Percentiles rank a stretch among this genome's conserved stretches.
Conservation (phyloP, 1,140 invertebrate genomes). For the Diprion similis region DNA sequence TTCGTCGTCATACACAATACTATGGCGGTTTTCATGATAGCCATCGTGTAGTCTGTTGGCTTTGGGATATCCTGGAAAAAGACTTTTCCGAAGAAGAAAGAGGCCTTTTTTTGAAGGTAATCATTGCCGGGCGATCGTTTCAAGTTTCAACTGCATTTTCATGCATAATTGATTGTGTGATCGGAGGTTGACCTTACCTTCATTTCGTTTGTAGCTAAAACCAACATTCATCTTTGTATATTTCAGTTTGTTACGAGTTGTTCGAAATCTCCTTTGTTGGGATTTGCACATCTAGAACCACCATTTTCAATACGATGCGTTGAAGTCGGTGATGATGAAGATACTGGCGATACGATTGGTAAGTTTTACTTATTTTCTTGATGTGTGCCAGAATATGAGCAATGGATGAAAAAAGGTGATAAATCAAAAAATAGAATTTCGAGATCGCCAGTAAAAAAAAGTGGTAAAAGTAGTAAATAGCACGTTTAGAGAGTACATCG, state of each 20-base stretch:
- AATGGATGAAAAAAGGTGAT: not conserved
- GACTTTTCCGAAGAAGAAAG: slow-evolving; percentile 94
- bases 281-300: slow-evolving; percentile 97
- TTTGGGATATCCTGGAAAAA: slow-evolving; percentile 98
- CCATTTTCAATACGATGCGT: slow-evolving; percentile 99
- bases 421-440: slow-evolving; percentile 9
- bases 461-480: slow-evolving; percentile 29
- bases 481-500: no score
- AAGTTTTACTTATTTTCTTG: slow-evolving; percentile 25
- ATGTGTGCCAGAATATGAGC: slow-evolving; percentile 3
- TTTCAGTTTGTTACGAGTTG: slow-evolving; percentile 98
- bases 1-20: slow-evolving; percentile 95
- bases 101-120: slow-evolving; percentile 90
- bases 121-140: not conserved
- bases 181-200: no score
- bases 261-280: slow-evolving; percentile 95
- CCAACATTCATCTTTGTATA: not conserved
- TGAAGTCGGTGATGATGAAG: slow-evolving; percentile 98
- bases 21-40: slow-evolving; percentile 99
- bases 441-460: slow-evolving; percentile 35
- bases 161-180: no score
- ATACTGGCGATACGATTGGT: slow-evolving; percentile 95
- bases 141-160: no score
- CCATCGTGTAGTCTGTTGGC: slow-evolving; percentile 96
- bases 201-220: not conserved